Evolutionary conservation across 2,888 invertebrate species (phyloP).

Genomic region (Polia nebulosa): DNA sequence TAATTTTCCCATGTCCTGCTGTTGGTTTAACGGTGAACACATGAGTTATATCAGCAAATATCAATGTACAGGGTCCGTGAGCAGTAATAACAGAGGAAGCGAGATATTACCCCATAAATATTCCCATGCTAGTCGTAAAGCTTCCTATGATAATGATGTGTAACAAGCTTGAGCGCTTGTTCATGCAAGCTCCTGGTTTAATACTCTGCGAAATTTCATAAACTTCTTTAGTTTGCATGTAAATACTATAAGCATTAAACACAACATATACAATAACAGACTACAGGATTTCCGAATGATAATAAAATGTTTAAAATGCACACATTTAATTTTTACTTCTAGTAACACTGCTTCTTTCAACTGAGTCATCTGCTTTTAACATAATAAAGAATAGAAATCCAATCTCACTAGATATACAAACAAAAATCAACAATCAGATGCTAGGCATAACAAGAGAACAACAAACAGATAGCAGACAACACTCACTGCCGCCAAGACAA

Average conservation of each 20-base stretch:
- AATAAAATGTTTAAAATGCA: background rate
- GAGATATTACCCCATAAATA: constrained; percentile 71
- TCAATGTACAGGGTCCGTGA: constrained; percentile 49
- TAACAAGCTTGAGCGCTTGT: constrained; percentile 58
- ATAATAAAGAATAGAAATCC: background rate
- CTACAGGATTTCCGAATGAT: background rate
- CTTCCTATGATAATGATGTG: constrained; percentile 68
- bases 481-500: constrained; percentile 42
- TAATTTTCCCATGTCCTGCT: constrained; percentile 61
- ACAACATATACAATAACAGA: background rate
- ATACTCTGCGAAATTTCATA: constrained; percentile 39
- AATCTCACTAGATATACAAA: background rate
- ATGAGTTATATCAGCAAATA: constrained; percentile 63
- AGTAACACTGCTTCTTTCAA: background rate
- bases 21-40: constrained; percentile 58
- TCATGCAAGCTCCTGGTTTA: constrained; percentile 42
- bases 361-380: background rate
- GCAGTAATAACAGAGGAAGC: constrained; percentile 67
- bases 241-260: constrained; percentile 28
- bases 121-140: constrained; percentile 62
- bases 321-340: background rate
- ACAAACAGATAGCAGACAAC: constrained; percentile 23
- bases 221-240: constrained; percentile 10
- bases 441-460: constrained; percentile 13
- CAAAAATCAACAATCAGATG: background rate